phyloP scores from a whole-genome alignment of 2,797 vertebrate species.

The Fringilla coelebs region DNA sequence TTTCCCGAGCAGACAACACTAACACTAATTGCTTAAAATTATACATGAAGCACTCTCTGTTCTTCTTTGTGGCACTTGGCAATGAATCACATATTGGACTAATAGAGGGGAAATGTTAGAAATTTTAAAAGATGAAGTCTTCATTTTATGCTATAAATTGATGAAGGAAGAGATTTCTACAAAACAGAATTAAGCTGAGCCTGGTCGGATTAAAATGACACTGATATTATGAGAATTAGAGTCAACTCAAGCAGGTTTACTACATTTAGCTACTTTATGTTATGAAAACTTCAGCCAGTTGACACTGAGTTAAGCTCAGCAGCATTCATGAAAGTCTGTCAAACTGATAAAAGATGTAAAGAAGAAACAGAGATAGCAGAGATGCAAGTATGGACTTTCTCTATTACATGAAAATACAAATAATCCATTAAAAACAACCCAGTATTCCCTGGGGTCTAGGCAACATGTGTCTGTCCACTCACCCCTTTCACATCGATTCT shows the following conservation, averaged over 20 bases:
- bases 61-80: background rate
- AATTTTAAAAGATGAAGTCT: background rate
- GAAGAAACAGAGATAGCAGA: background rate
- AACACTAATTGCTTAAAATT: conserved; percentile 6
- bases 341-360: background rate
- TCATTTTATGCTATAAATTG: background rate
- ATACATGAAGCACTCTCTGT: background rate
- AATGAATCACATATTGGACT: background rate
- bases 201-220: background rate
- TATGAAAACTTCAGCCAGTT: background rate
- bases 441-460: background rate
- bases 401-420: background rate
- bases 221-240: background rate
- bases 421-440: background rate
- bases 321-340: background rate
- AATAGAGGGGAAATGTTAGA: background rate
- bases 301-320: background rate
- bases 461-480: background rate
- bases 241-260: background rate
- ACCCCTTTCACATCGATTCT: background rate
- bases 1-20: background rate
- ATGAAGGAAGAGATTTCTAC: background rate
- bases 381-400: background rate
- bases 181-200: background rate
- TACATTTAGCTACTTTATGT: background rate